phyloP scores from a whole-genome alignment of 2,113 vertebrate species.

The Drymodes brunneopygia region DNA sequence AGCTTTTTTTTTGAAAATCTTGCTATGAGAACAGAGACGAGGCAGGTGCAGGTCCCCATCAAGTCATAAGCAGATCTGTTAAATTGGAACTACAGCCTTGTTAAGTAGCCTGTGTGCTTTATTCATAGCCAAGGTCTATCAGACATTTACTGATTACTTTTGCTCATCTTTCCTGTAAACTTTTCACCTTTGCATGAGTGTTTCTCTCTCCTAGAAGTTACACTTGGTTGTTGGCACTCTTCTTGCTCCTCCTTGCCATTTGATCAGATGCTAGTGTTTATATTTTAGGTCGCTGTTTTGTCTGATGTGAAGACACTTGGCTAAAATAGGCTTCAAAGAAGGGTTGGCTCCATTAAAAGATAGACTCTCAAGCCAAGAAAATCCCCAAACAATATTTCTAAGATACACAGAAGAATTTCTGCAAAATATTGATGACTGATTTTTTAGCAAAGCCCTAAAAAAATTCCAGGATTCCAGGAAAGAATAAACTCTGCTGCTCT shows the following conservation, averaged over 20 bases:
- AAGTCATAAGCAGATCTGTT: neutral
- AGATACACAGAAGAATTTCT: neutral
- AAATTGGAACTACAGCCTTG: neutral
- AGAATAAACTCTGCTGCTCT: neutral
- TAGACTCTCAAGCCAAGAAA: neutral
- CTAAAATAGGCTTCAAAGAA: neutral
- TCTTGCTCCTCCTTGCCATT: neutral
- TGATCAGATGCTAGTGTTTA: neutral
- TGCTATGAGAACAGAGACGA: neutral
- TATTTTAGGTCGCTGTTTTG: neutral
- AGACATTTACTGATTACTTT: neutral
- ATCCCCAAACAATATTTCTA: neutral
- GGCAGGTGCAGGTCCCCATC: neutral
- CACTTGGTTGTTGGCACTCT: neutral
- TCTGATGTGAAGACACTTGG: neutral
- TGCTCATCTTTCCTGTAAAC: neutral
- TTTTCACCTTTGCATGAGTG: neutral
- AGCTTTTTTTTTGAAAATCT: neutral
- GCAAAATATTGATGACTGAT: neutral
- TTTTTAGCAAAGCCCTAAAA: neutral
- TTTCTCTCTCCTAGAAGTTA: neutral
- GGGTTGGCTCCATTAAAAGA: neutral
- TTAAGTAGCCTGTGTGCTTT: neutral
- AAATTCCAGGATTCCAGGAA: neutral
- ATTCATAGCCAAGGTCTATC: neutral